Evolutionary conservation across 2,113 vertebrate genomes (phyloP).

Genomic region (Cynoglossus semilaevis): DNA sequence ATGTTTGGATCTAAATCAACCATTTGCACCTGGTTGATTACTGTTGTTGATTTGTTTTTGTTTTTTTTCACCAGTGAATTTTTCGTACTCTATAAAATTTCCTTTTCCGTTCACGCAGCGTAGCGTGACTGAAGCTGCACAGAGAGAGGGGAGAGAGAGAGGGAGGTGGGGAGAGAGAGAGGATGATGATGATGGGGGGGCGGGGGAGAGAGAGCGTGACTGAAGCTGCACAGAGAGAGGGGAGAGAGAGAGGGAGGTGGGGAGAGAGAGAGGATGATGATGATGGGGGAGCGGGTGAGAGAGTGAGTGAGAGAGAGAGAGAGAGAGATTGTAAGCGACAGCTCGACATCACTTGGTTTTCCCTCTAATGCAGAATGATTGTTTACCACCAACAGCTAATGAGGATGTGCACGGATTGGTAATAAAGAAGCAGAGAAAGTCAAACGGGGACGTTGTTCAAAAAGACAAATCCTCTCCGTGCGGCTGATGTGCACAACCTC

Average conservation of each 20-base stretch:
- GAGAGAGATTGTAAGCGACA: conserved; percentile 43
- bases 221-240: too few relatives aligned
- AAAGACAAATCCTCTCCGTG: too few relatives aligned
- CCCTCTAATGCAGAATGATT: conserved; percentile 58
- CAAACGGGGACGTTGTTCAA: conserved; percentile 5
- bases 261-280: conserved; percentile 61
- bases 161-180: too few relatives aligned
- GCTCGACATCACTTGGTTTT: conserved; percentile 52
- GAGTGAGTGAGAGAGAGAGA: conserved; percentile 16
- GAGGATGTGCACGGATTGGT: conserved; percentile 51
- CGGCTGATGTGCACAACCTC: neutral
- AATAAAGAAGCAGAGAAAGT: conserved; percentile 50
- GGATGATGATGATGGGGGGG: too few relatives aligned
- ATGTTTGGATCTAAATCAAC: conserved; percentile 40
- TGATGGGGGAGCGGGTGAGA: conserved; percentile 22
- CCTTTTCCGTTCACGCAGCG: conserved; percentile 19
- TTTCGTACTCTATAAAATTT: conserved; percentile 17
- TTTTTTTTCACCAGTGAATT: conserved; percentile 19
- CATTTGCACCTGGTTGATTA: conserved; percentile 32
- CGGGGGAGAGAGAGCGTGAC: neutral
- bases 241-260: conserved; percentile 39
- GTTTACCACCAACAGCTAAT: conserved; percentile 51
- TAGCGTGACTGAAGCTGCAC: conserved; percentile 41
- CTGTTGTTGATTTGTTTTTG: neutral
- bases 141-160: conserved; percentile 30